Percentiles rank a stretch among this genome's conserved stretches.
Evolutionary conservation across 2,113 vertebrate species (phyloP).

Genomic region (Microcebus lehilahytsara): DNA sequence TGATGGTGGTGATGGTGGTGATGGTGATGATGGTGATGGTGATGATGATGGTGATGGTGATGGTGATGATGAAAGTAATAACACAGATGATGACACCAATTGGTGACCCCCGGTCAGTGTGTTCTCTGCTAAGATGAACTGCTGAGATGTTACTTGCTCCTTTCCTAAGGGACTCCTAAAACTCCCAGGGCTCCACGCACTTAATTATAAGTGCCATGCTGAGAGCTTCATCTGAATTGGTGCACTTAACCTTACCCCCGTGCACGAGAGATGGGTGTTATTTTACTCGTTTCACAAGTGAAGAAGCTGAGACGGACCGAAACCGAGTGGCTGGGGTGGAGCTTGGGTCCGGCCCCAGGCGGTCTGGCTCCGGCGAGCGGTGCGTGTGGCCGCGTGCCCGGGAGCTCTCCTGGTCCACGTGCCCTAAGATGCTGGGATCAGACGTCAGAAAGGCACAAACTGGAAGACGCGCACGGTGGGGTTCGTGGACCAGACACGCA

Average conservation of each 20-base stretch:
- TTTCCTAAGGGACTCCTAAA: too few species aligned
- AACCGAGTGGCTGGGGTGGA: rapidly evolving
- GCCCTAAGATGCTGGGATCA: background rate
- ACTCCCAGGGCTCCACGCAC: too few species aligned
- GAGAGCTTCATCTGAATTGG: background rate
- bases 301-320: background rate
- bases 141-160: too few species aligned
- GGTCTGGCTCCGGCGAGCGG: too few species aligned
- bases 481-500: background rate
- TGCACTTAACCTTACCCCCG: background rate
- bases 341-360: background rate
- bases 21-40: too few species aligned
- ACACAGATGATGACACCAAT: background rate
- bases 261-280: too few species aligned
- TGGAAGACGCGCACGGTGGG: background rate
- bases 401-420: background rate
- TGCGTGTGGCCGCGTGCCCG: rapidly evolving
- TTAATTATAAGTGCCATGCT: too few species aligned
- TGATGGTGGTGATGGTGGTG: too few species aligned
- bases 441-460: background rate
- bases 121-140: background rate
- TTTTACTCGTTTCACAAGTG: background rate
- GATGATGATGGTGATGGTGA: too few species aligned
- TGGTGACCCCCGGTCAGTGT: too few species aligned
- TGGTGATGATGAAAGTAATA: background rate